Percentiles rank a stretch among this genome's conserved stretches.
Evolutionary conservation across 2,888 invertebrate species (phyloP).

Genomic region (Phortica okadai): DNA sequence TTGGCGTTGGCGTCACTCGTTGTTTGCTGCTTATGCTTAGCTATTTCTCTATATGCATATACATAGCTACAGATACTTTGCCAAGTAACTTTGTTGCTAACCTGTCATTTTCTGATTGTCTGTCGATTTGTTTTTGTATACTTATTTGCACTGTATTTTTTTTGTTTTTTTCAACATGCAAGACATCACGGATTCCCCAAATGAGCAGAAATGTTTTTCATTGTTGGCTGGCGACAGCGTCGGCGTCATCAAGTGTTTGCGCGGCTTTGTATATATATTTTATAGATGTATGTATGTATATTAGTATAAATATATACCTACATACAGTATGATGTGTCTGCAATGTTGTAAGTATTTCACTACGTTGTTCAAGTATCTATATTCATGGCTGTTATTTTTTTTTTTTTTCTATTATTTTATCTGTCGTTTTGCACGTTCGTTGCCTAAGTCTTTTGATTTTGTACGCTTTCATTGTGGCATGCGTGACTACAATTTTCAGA

Average conservation of each 20-base stretch:
- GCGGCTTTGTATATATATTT: too few relatives aligned
- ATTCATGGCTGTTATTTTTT: conserved; percentile 15
- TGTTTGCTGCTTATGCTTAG: not conserved
- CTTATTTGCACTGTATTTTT: not conserved
- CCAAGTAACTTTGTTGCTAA: conserved; percentile 22
- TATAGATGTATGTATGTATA: not conserved
- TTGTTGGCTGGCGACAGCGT: conserved; percentile 22
- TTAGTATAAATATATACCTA: not conserved
- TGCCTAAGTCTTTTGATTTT: conserved; percentile 62
- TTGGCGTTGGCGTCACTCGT: conserved; percentile 1
- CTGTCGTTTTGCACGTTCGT: conserved; percentile 54
- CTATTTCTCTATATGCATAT: not conserved
- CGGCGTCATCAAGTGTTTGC: conserved; percentile 47
- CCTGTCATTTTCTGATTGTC: not conserved
- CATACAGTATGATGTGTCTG: too few relatives aligned
- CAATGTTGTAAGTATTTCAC: too few relatives aligned
- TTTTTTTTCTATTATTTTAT: conserved; percentile 3
- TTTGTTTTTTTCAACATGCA: conserved; percentile 41
- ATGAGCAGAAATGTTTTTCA: conserved; percentile 21
- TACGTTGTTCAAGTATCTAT: too few relatives aligned
- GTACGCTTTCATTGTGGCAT: conserved; percentile 30
- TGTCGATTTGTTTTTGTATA: not conserved
- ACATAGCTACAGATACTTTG: conserved; percentile 19
- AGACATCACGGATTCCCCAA: conserved; percentile 52
- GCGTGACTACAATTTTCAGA: conserved; percentile 49